A percentile compares a stretch with the other conserved stretches of the same genome.
These are phyloP conservation scores for Adelognathus sp. DNA, from an alignment of 2,888 invertebrate species.

Conservation along the genomic window DNA sequence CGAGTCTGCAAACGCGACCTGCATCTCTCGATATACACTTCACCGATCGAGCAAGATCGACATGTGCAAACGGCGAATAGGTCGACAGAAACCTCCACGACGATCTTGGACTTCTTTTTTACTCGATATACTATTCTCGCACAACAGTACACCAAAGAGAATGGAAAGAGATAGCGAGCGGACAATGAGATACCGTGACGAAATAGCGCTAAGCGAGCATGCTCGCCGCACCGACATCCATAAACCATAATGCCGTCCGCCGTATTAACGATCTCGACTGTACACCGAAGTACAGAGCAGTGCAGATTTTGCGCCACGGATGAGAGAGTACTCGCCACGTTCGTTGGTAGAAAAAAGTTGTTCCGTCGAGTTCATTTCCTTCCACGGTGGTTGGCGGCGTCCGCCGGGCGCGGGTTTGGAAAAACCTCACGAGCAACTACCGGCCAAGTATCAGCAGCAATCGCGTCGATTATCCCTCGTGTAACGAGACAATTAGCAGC, in stretches of 20 bases:
- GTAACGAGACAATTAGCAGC: slow-evolving; percentile 60
- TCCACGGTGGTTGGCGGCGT: slow-evolving; percentile 49
- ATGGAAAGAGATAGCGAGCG: neutral
- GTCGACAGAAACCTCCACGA: slow-evolving; percentile 2
- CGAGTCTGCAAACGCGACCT: neutral
- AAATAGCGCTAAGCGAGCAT: slow-evolving; percentile 39
- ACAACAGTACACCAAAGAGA: slow-evolving; percentile 12
- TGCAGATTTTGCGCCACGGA: neutral
- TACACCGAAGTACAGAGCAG: neutral
- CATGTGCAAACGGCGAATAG: slow-evolving; percentile 6
- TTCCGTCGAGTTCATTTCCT: slow-evolving; percentile 65
- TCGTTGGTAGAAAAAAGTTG: slow-evolving; percentile 66
- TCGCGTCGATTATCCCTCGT: slow-evolving; percentile 56
- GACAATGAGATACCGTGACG: slow-evolving; percentile 37
- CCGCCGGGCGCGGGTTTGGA: neutral
- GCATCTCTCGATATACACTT: neutral
- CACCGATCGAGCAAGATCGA: neutral
- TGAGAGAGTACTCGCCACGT: slow-evolving; percentile 33
- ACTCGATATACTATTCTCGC: neutral
- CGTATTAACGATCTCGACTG: slow-evolving; percentile 62
- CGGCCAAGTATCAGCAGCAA: slow-evolving; percentile 50
- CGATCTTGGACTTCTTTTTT: neutral
- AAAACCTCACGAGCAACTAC: slow-evolving; percentile 46
- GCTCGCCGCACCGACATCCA: slow-evolving; percentile 41
- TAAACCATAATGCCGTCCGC: slow-evolving; percentile 55